Evolutionary conservation across 2,888 invertebrate genomes (phyloP), one percentile per base, ranked within the genome.

Genomic region (Cerceris rybyensis): DNA sequence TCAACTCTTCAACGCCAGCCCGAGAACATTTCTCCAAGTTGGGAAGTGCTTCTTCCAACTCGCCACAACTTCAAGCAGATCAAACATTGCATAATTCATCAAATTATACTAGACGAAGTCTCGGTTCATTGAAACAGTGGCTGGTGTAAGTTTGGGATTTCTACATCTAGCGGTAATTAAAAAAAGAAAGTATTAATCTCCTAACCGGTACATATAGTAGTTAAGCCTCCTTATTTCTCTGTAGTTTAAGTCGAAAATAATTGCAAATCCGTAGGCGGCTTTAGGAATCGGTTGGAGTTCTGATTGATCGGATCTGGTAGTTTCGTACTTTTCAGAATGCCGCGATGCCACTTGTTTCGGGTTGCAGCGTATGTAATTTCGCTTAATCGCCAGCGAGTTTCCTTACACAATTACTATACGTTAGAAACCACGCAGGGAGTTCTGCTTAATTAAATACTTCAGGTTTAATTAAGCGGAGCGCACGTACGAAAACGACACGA

Each of bases 391-490:
- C 59, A n/a, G 55, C 55, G 71, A 55, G 63, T 70, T 71, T 61
- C 49, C 66, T 72, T 66, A 49, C 13, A 43, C 64, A 55, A 64
- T 69, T 66, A 61, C 73, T 17, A 39, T 72, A 69, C 50, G 70
- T 58, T 71, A 52, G 69, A 73, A 73, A 68, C 67, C 70, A 57
- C 58, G 70, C 58, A 61, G 67, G 50, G 49, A 58, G 63, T 59
- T 68, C 64, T 52, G 69, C 75, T 84, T 84, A 84, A 84, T 84
- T 78, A 75, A 84, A 82, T 84, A 82, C 80, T 84, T 74, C 75
- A 43, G 70, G 65, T 75, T 78, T 80, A 80, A 82, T 84, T 75
- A 78, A 84, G 75, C 75, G 52, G 49, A 63, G 28, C 42, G 28
- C 60, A 11, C 39, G 61, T 60, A 70, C 59, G 84, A 78, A 71